Conservation (phyloP, 1,140 invertebrate genomes). For the Mycetomoellerius zeteki region DNA sequence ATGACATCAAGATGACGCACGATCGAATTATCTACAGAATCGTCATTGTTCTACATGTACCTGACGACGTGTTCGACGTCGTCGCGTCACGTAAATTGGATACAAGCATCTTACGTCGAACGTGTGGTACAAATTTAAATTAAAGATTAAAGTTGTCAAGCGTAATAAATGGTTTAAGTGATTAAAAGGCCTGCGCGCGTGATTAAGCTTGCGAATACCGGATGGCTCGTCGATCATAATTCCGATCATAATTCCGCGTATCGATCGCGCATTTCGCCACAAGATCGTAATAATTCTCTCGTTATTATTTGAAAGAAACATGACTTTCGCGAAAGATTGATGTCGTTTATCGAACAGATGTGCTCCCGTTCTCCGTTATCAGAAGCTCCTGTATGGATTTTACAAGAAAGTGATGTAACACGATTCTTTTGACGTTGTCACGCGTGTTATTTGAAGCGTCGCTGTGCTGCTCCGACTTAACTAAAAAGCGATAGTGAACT, state of each 20-base stretch:
- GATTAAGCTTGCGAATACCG: constrained; percentile 8
- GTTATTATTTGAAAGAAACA: constrained; percentile 11
- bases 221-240: constrained; percentile 2
- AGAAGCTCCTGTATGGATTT: not conserved
- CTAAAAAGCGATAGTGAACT: not conserved
- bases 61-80: not conserved
- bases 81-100: not conserved
- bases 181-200: not conserved
- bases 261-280: not conserved
- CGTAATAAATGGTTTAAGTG: constrained; percentile 7
- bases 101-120: not conserved
- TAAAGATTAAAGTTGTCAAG: constrained; percentile 10
- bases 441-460: not conserved
- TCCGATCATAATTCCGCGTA: not conserved
- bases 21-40: not conserved
- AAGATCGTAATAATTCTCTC: constrained; percentile 24
- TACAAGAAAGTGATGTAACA: not conserved
- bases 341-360: constrained; percentile 16
- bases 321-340: constrained; percentile 34
- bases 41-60: not conserved
- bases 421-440: not conserved
- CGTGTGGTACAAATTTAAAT: not conserved
- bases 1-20: no score
- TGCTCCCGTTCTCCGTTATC: not conserved
- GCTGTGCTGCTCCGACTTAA: not conserved